These are phyloP conservation scores for Theretra japonica DNA, from an alignment of 2,888 invertebrate species.

Conservation along the genomic window DNA sequence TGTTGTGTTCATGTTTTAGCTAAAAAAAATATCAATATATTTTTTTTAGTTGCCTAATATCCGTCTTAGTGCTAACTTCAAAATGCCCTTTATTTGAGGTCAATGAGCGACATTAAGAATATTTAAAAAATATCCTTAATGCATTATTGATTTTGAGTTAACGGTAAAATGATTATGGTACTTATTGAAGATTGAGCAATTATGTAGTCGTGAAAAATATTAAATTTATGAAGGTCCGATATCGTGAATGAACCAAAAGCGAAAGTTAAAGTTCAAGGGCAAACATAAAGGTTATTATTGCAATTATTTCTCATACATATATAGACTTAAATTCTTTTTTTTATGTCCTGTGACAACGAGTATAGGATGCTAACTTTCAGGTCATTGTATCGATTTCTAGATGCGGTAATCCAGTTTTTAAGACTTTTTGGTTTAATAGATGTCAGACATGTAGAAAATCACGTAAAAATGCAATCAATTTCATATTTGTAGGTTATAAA, in stretches of 20 bases:
- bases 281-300: conserved; percentile 6
- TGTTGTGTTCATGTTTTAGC: no score
- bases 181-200: conserved; percentile 14
- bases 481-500: no score
- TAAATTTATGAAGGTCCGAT: neutral
- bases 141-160: conserved; percentile 7
- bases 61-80: neutral
- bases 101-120: neutral
- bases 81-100: neutral
- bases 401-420: no score
- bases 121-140: neutral
- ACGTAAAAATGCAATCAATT: no score
- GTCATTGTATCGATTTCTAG: no score
- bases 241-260: conserved; percentile 13
- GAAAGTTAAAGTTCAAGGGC: conserved; percentile 20
- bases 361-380: no score
- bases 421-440: no score
- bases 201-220: conserved; percentile 10
- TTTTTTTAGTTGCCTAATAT: no score
- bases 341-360: no score
- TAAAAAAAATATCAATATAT: no score
- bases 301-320: neutral
- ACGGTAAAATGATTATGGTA: neutral
- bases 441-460: no score
- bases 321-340: no score